A percentile compares a stretch with the other conserved stretches of the same genome.
Evolutionary conservation across 2,888 invertebrate genomes (phyloP).

Genomic region (Chrysomela aeneicollis): DNA sequence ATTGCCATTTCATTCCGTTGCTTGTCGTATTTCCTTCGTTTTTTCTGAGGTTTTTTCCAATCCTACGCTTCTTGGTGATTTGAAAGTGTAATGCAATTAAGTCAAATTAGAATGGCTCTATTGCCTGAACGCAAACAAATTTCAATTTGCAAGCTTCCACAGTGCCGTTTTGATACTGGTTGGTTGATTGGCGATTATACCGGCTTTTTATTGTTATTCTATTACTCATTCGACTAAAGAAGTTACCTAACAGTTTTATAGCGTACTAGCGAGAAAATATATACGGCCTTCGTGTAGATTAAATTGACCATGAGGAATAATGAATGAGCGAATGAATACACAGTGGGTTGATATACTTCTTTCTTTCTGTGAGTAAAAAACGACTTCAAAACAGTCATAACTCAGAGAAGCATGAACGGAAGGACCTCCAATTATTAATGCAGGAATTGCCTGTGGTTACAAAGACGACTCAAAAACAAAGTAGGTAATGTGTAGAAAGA

Average conservation of each 20-base stretch:
- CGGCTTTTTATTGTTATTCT: neutral
- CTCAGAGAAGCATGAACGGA: too few relatives aligned
- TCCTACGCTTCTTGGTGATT: neutral
- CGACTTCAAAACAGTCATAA: too few relatives aligned
- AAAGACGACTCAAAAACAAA: too few relatives aligned
- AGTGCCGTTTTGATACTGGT: neutral
- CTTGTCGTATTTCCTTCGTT: too few relatives aligned
- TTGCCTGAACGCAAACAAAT: neutral
- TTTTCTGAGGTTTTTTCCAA: too few relatives aligned
- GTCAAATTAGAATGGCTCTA: conserved; percentile 14
- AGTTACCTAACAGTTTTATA: neutral
- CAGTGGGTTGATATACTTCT: neutral
- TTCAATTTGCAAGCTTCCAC: conserved; percentile 17
- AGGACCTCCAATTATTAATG: too few relatives aligned
- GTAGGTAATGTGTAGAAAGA: too few relatives aligned
- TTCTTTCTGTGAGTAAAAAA: too few relatives aligned
- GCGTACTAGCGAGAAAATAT: neutral
- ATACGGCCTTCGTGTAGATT: neutral
- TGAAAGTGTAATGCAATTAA: conserved; percentile 23
- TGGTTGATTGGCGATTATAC: neutral
- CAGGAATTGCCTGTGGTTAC: too few relatives aligned
- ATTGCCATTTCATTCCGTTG: too few relatives aligned
- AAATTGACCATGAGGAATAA: neutral
- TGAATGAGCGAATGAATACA: neutral
- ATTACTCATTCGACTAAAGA: neutral